phyloP scores from a whole-genome alignment of 1,140 invertebrate species.

The Zaprionus kolodkinae region DNA sequence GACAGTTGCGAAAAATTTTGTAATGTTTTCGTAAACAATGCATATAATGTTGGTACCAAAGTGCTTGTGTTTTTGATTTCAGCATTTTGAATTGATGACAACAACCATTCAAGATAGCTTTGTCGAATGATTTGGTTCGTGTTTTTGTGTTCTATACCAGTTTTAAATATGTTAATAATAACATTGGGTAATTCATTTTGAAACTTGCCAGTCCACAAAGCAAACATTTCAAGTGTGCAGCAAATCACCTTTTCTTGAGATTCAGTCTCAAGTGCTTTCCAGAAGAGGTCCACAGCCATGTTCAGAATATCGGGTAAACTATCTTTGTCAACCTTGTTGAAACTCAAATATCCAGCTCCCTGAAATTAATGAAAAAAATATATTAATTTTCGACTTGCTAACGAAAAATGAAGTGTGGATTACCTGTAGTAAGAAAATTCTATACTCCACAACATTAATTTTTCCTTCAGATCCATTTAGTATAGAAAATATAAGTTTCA shows the following conservation, averaged over 20 bases:
- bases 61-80: constrained; percentile 32
- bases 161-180: constrained; percentile 91
- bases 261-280: constrained; percentile 93
- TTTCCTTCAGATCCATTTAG: constrained; percentile 97
- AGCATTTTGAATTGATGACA: constrained; percentile 86
- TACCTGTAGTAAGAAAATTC: constrained; percentile 94
- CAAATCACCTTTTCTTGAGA: constrained; percentile 96
- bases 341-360: constrained; percentile 92
- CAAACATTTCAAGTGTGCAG: constrained; percentile 91
- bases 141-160: constrained; percentile 91
- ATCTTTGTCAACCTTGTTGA: constrained; percentile 88
- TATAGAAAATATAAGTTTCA: constrained; percentile 91
- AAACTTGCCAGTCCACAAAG: constrained; percentile 91
- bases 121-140: constrained; percentile 91
- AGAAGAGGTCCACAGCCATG: constrained; percentile 88
- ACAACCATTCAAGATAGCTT: constrained; percentile 91
- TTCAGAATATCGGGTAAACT: constrained; percentile 87
- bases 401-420: constrained; percentile 25
- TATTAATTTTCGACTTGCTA: not conserved
- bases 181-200: constrained; percentile 88
- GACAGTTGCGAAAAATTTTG: constrained; percentile 86
- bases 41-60: constrained; percentile 85
- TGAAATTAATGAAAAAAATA: constrained; percentile 70
- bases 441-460: constrained; percentile 93
- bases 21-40: constrained; percentile 89